A percentile compares a stretch with the other conserved stretches of the same genome.
phyloP scores from a whole-genome alignment of 1,140 invertebrate species.

The Idris sp. region DNA sequence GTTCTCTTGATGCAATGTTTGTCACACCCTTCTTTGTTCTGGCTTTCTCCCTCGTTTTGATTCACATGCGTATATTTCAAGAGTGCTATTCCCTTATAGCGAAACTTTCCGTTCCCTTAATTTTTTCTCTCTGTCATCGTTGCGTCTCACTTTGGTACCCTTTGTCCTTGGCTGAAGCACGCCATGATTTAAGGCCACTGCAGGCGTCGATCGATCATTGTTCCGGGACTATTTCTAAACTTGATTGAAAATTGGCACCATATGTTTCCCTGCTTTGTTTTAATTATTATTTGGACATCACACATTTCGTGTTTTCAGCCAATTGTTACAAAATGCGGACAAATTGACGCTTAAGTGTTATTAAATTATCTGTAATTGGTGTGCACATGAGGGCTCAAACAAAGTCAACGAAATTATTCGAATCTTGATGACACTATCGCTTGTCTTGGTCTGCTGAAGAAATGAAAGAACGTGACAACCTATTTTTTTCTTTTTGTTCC shows the following conservation, averaged over 20 bases:
- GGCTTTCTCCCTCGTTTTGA: constrained; percentile 51
- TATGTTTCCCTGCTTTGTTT: no score
- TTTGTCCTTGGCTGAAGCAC: constrained; percentile 52
- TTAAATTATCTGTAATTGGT: constrained; percentile 28
- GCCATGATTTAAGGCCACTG: constrained; percentile 42
- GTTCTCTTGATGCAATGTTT: constrained; percentile 35
- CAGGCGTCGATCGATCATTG: constrained; percentile 54
- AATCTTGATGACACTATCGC: not conserved
- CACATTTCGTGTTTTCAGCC: constrained; percentile 21
- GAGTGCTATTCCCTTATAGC: constrained; percentile 43
- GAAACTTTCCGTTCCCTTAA: constrained; percentile 42
- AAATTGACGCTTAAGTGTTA: constrained; percentile 35
- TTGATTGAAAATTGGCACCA: constrained; percentile 33
- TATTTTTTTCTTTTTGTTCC: constrained; percentile 1
- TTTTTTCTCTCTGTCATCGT: constrained; percentile 32
- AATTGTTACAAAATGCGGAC: constrained; percentile 45
- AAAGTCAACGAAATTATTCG: not conserved
- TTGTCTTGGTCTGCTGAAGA: not conserved
- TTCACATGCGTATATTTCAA: constrained; percentile 53
- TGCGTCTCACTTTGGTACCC: constrained; percentile 7
- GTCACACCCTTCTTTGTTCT: constrained; percentile 57
- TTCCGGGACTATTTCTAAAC: constrained; percentile 49
- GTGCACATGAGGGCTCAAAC: not conserved
- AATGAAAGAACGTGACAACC: constrained; percentile 15
- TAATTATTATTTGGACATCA: no score